These are phyloP conservation scores for Eufriesea mexicana DNA, from an alignment of 1,140 invertebrate genomes.

Conservation along the genomic window DNA sequence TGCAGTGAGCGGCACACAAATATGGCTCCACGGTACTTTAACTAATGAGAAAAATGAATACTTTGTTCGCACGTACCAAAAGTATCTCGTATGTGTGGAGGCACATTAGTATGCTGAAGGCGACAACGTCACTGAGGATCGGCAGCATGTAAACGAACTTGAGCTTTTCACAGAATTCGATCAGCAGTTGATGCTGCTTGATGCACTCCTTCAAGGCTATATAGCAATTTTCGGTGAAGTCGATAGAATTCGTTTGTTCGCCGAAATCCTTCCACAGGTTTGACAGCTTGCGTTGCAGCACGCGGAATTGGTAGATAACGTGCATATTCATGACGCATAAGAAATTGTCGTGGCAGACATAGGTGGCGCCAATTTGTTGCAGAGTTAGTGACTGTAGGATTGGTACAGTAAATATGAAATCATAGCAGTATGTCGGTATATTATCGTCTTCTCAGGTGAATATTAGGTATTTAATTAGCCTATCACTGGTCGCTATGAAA, in stretches of 20 bases:
- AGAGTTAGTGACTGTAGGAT: constrained; percentile 6
- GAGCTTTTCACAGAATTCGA: constrained; percentile 42
- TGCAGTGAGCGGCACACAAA: too few species aligned
- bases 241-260: neutral
- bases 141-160: constrained; percentile 43
- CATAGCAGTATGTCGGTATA: too few species aligned
- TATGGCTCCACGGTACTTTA: too few species aligned
- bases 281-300: constrained; percentile 51
- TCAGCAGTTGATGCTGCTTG: constrained; percentile 39
- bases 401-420: neutral
- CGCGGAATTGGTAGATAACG: constrained; percentile 54
- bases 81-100: constrained; percentile 55
- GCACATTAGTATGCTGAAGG: constrained; percentile 59
- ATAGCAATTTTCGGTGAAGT: neutral
- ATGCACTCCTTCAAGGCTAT: constrained; percentile 1
- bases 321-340: constrained; percentile 54
- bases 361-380: constrained; percentile 45
- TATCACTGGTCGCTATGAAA: neutral
- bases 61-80: constrained; percentile 43
- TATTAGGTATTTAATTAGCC: neutral
- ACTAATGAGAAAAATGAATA: too few species aligned
- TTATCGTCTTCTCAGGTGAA: neutral
- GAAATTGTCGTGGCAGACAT: constrained; percentile 60
- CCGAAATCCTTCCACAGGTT: neutral
- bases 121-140: constrained; percentile 45